Base-by-base conservation (phyloP, 2,888 invertebrate species). In the Tenthredo livida region DNA sequence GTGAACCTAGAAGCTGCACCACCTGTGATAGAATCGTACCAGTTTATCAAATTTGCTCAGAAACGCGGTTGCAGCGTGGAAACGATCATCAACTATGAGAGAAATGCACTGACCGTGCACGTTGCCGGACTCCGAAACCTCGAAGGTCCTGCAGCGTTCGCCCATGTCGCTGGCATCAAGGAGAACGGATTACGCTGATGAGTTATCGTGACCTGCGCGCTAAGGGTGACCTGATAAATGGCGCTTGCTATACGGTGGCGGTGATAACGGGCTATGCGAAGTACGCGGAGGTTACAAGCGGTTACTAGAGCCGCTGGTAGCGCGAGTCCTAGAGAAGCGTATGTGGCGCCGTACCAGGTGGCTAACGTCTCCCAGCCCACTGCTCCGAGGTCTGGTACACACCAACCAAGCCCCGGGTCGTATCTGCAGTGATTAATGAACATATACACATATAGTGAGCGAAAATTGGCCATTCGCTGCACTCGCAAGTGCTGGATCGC, bases 231-330 rank as follows among this genome's bases (percentile, higher is more conserved):
- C 94, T 97, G 97, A 93, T 97, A 97, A 88, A 97, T 97, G 37
- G 97, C 97, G 73, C 97, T 97, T 43, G 97, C 97, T 88, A 97
- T 97, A 86, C 97, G 95, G 91, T 97, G 97, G 7, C 97, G 95
- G 90, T 97, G 97, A 92, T 97, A 97, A 10, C 95, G 92, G 3
- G 95, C 95, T 80, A 95, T 95, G 85, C 94, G 91, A 65, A 93
- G 90, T 9, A 95, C 95, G 90, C 97, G 96, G 70, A 97, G 93
- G 90, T 97, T 97, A 93, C 97, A 97, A 87, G 96, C 94, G 29
- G 97, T 95, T 61, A 97, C 95, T 80, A 97, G 94, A 10, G 95
- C 94, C 4, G 96, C 95, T 0, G 97, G 97, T 82, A 97, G 92
- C 0, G 96, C 92, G 40, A 97, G 93, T 0, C 97, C 96, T 84